phyloP scores from a whole-genome alignment of 2,888 invertebrate genomes.

The Drosophila nigritarsus region DNA sequence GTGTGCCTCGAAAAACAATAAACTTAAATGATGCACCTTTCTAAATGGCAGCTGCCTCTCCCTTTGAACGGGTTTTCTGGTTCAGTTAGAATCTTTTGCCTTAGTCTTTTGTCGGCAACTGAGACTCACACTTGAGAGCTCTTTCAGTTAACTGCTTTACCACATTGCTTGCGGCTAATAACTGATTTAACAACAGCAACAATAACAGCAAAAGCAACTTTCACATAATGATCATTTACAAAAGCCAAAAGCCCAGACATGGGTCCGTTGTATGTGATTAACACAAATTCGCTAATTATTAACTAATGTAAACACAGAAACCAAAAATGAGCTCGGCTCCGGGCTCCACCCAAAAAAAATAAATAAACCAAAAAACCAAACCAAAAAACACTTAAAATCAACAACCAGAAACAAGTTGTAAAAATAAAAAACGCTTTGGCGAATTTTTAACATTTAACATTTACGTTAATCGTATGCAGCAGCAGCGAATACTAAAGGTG shows the following conservation, averaged over 20 bases:
- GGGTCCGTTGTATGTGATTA: conserved; percentile 60
- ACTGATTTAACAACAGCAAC: conserved; percentile 61
- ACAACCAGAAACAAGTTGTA: conserved; percentile 32
- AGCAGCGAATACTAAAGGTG: conserved; percentile 12
- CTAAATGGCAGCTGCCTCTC: conserved; percentile 11
- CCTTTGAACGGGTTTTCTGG: neutral
- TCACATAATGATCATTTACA: conserved; percentile 57
- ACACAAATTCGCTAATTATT: conserved; percentile 75
- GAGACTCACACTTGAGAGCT: conserved; percentile 16
- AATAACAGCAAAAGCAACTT: conserved; percentile 44
- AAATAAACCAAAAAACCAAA: neutral
- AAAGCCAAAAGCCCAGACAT: conserved; percentile 27
- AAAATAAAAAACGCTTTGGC: conserved; percentile 18
- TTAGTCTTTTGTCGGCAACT: conserved; percentile 9
- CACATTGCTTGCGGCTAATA: conserved; percentile 64
- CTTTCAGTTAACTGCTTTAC: conserved; percentile 37
- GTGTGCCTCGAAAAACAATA: neutral
- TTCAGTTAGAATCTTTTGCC: conserved; percentile 9
- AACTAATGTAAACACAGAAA: conserved; percentile 43
- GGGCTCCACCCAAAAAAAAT: conserved; percentile 21
- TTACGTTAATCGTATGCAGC: conserved; percentile 57
- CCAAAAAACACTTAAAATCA: neutral
- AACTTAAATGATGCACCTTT: conserved; percentile 24
- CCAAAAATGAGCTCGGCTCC: conserved; percentile 18
- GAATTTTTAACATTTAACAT: conserved; percentile 41